These are phyloP conservation scores for Microctenopoma lineatum DNA, from an alignment of 2,797 vertebrate species.

Conservation along the genomic window DNA sequence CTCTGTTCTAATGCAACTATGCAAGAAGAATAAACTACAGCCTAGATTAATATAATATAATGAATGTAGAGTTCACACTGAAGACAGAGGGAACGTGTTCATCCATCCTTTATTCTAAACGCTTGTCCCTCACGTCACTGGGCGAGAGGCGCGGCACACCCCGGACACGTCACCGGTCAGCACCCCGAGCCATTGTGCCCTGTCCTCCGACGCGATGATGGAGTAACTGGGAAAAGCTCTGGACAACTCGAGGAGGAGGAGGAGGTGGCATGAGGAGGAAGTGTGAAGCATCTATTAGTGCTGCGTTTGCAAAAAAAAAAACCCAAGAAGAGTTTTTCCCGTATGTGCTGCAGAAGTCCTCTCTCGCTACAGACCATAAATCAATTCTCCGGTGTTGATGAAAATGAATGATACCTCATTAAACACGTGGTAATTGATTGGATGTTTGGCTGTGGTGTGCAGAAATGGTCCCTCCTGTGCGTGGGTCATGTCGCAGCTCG, in stretches of 20 bases:
- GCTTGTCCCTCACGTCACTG: no score
- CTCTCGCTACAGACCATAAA: conserved; percentile 28
- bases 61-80: no score
- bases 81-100: no score
- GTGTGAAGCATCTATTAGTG: conserved; percentile 30
- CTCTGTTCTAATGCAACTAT: no score
- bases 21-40: no score
- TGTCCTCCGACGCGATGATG: conserved; percentile 29
- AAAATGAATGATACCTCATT: conserved; percentile 50
- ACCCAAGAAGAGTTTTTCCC: background rate
- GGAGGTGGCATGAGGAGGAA: conserved; percentile 21
- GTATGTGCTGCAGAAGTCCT: background rate
- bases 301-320: conserved; percentile 47
- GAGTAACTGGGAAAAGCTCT: conserved; percentile 48
- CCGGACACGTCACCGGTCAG: no score
- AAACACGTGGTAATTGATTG: conserved; percentile 58
- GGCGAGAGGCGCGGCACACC: no score
- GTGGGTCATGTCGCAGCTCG: conserved; percentile 45
- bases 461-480: conserved; percentile 37
- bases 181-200: background rate
- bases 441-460: conserved; percentile 32
- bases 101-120: no score
- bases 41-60: no score
- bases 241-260: conserved; percentile 19
- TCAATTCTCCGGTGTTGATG: conserved; percentile 21